Evolutionary conservation across 2,888 invertebrate genomes (phyloP).

Genomic region (Syrphus vitripennis): DNA sequence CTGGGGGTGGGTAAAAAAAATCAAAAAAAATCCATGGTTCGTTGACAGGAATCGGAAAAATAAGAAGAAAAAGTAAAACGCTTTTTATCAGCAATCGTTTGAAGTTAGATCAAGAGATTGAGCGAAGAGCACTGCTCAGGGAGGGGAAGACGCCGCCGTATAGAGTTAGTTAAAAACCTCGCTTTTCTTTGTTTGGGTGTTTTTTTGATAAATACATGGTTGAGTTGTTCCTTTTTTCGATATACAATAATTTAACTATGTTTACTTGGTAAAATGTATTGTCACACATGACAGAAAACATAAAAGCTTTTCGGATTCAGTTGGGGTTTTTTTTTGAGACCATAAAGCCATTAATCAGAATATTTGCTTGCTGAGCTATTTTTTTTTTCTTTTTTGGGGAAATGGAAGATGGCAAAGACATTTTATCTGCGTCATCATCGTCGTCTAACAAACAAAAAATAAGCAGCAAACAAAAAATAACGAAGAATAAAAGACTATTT

Average conservation of each 20-base stretch:
- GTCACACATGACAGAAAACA: conserved; percentile 46
- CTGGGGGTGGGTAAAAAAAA: not conserved
- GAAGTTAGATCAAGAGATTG: conserved; percentile 34
- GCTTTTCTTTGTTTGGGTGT: conserved; percentile 8
- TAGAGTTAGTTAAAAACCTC: conserved; percentile 14
- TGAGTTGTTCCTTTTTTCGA: not conserved
- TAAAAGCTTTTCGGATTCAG: conserved; percentile 13
- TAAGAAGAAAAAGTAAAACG: not conserved
- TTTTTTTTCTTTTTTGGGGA: not conserved
- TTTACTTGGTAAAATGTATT: conserved; percentile 56
- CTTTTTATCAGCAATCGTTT: conserved; percentile 60
- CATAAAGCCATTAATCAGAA: conserved; percentile 40
- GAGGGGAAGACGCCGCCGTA: too few relatives aligned
- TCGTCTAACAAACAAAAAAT: not conserved
- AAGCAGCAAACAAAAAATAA: not conserved
- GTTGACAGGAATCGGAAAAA: conserved; percentile 43
- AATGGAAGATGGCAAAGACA: conserved; percentile 5
- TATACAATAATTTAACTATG: conserved; percentile 31
- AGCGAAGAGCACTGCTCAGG: not conserved
- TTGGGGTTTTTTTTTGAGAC: not conserved
- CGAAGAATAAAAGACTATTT: not conserved
- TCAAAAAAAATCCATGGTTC: conserved; percentile 27
- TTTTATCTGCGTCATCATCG: conserved; percentile 19
- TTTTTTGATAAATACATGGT: conserved; percentile 36
- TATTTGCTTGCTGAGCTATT: conserved; percentile 16